Percentiles rank a stretch among this genome's conserved stretches.
Conservation (phyloP, 2,888 invertebrate genomes). For the Cartodere bifasciata region DNA sequence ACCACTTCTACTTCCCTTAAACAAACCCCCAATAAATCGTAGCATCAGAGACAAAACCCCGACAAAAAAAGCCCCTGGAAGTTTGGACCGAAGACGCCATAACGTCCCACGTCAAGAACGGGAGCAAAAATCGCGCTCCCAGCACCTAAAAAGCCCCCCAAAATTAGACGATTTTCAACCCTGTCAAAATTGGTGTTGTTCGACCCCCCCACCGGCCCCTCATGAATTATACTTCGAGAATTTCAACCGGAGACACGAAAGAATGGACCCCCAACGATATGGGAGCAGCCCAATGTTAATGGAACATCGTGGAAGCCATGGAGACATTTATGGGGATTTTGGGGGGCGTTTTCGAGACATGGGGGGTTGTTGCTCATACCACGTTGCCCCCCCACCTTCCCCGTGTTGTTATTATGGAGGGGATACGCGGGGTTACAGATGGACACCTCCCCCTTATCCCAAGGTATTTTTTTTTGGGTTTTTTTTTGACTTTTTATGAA, state of each 20-base stretch:
- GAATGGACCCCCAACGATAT: constrained; percentile 35
- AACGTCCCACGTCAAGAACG: constrained; percentile 42
- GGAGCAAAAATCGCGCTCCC: constrained; percentile 51
- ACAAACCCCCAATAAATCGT: constrained; percentile 28
- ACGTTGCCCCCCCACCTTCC: constrained; percentile 28
- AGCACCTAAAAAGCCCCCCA: constrained; percentile 37
- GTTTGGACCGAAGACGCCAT: constrained; percentile 41
- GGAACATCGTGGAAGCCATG: constrained; percentile 32
- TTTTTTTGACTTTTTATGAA: too few relatives aligned
- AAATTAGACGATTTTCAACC: constrained; percentile 28
- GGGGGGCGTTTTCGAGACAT: constrained; percentile 19
- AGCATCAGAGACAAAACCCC: constrained; percentile 22
- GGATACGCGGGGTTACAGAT: constrained; percentile 26
- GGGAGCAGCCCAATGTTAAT: constrained; percentile 37
- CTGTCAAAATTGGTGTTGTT: constrained; percentile 32
- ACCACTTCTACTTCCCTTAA: constrained; percentile 14
- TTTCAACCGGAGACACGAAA: constrained; percentile 45
- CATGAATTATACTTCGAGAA: constrained; percentile 37
- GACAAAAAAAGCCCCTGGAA: constrained; percentile 32
- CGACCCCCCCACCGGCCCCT: too few relatives aligned
- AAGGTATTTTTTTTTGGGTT: constrained; percentile 22
- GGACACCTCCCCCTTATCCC: constrained; percentile 27
- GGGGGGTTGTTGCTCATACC: constrained; percentile 29
- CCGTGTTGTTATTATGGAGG: constrained; percentile 28
- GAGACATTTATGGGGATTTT: constrained; percentile 31